Conservation (phyloP, 64 coral and sea anemone genomes). For the Hydrozoanthus tunicans region DNA sequence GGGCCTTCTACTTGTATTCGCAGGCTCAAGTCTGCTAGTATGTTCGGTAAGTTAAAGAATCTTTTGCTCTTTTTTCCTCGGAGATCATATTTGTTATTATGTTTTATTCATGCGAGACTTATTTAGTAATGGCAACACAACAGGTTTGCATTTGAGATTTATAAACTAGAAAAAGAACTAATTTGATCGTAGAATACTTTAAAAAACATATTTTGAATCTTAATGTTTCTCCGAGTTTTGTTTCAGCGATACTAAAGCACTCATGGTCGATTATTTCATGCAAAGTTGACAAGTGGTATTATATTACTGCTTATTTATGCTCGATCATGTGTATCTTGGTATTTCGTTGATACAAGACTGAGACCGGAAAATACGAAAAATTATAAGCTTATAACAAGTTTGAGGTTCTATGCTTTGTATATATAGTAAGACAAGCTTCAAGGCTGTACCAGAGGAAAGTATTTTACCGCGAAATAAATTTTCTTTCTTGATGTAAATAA, state of each 20-base stretch:
- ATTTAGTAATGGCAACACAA: conserved; percentile 47
- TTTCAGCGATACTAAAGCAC: conserved; percentile 19
- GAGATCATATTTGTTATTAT: conserved; percentile 54
- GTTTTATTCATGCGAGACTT: conserved; percentile 90
- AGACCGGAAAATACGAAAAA: neutral
- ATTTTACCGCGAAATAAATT: conserved; percentile 52
- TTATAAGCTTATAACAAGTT: neutral
- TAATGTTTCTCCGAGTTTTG: neutral
- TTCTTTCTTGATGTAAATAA: conserved; percentile 78
- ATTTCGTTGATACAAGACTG: neutral
- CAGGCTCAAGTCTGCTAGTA: conserved; percentile 87
- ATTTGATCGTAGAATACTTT: neutral
- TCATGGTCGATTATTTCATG: neutral
- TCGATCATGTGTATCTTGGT: conserved; percentile 6
- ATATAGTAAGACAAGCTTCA: neutral
- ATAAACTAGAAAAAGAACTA: neutral
- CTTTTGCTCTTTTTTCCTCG: neutral
- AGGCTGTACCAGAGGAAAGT: neutral
- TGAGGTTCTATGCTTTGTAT: neutral
- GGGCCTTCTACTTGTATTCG: conserved; percentile 93
- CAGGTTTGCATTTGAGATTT: conserved; percentile 14
- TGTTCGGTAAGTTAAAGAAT: conserved; percentile 74
- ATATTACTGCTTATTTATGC: neutral
- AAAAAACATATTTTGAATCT: neutral
- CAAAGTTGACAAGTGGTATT: neutral